Base-by-base conservation (phyloP, 2,797 vertebrate genomes). In the Phoxinus dragarum region DNA sequence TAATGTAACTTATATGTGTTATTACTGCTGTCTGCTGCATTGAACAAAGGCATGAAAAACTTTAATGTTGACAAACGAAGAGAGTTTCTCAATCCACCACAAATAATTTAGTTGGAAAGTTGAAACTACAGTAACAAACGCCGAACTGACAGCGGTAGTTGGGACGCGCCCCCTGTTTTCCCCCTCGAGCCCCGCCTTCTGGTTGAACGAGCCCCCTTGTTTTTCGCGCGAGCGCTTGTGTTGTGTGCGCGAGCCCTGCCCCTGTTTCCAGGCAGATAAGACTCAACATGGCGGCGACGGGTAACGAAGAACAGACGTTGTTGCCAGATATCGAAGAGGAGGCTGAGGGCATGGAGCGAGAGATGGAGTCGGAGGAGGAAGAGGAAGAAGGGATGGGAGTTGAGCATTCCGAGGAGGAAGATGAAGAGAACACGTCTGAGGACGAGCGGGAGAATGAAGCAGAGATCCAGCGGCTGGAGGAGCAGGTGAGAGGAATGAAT, bases 391-490 rank as follows among this genome's bases (percentile, higher is more conserved):
- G 93, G 11, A 96, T 96, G 95, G 93, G 88, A 12, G 93, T 92
- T 0, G 96, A 96, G 75, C 94, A 94, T 85, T 95, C 94, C 11
- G 96, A 95, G 19, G 96, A 94, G 0, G 96, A 96, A 2, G 84
- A 85, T 52, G 96, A 96, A 76, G 88, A 86, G 1, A 95, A 97
- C 38, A 96, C 96, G 3, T 97, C 97, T 40, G 98, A 98, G 5
- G 97, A 99, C 76, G 98, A 98, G 90, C 97, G 97, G 52, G 98
- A 99, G 91, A 98, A 97, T 7, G 97, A 98, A 91, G 96, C 97
- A 2, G 98, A 99, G 91, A 98, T 99, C 87, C 97, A 98, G 89
- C 96, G 98, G 19, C 89, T 99, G 91, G 98, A 99, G 91, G 97
- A 98, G 93, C 98, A 98, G 97, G 98, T 98, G 93, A 88, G 89